Evolutionary conservation across 2,888 invertebrate species (phyloP), one percentile per base, ranked within the genome.

Genomic region (Salticus scenicus): DNA sequence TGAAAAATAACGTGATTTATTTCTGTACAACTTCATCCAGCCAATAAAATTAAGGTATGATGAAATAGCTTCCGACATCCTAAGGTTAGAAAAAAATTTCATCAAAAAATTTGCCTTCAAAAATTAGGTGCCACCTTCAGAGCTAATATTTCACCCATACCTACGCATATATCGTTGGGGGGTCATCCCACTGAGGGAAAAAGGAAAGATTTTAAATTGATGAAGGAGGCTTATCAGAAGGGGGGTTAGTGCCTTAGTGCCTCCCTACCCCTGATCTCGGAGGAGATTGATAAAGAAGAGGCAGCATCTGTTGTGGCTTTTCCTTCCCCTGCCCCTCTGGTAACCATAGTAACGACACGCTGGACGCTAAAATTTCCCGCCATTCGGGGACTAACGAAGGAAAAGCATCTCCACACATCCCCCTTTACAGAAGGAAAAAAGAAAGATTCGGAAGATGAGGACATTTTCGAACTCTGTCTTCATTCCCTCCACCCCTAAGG

Each of bases 291-390:
- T 84, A 84, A 84, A 84, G 79, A 85, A 85, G 84, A 30, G 67
- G 84, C 67, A 74, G 84, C 84, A 85, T 85, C 84, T 85, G 84
- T 85, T 85, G 84, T 85, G 84, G 84, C 84, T 79, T 85, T 85
- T 42, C 57, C 12, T 69, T 41, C 31, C 66, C 42, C 10, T 33
- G 67, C 27, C 47, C 71, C 33, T 28, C 24, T 66, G 5, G 84
- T 85, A 70, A 70, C 84, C 79, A 85, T 85, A 70, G 75, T 47
- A 74, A 85, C 84, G 47, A 75, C 79, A 85, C 79, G 84, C 84
- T 74, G 84, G 84, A 85, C 84, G 74, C 79, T 74, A 85, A 85
- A 85, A 78, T 85, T 85, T 85, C 74, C 78, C 74, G 84, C 78
- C 73, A 78, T 78, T 74, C 69, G 57, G 66, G 77, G 74, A 30